Base-by-base conservation (phyloP, 2,888 invertebrate species). In the Venusia cambrica region DNA sequence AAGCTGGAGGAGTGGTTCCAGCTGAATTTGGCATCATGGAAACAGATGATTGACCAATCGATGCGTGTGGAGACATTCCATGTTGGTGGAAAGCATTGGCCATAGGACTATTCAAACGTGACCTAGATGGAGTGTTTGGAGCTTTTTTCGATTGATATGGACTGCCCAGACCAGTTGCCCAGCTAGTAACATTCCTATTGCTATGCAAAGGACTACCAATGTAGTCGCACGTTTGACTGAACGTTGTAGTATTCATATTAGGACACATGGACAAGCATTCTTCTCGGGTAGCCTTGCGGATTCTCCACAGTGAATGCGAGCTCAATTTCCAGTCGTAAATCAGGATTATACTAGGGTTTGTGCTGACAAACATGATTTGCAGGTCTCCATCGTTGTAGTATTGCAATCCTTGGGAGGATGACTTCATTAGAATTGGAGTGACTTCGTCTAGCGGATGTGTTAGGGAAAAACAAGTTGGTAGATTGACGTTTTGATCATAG, bases 401-500 rank as follows among this genome's bases (percentile, higher is more conserved):
- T 32, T 89, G 89, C 0, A 90, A 65, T 0, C 85, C 83, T 34
- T 87, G 87, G 1, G 77, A 80, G 40, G 90, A 88, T 6, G 92
- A 91, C 62, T 92, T 93, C 42, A 92, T 88, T 3, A 95, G 77
- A 15, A 97, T 90, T 0, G 97, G 97, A 33, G 94, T 92, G 11
- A 97, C 93, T 77, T 98, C 97, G 71, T 98, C 96, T 30, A 97
- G 78, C 0, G 97, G 97, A 88, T 97, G 97, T 0, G 93, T 89
- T 37, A 98, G 77, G 4, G 96, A 96, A 73, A 95, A 98, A 25
- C 97, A 89, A 0, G 93, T 92, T 0, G 97, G 95, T 61, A 94
- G 87, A 0, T 87, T 81, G 27, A 89, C 83, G 18, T 88, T 87
- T n/a, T 73, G 69, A 2, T 87, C 87, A 14, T 68, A 80, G 0